These are phyloP conservation scores for Motacilla tschutschensis DNA, from an alignment of 2,113 vertebrate species.

Conservation along the genomic window DNA sequence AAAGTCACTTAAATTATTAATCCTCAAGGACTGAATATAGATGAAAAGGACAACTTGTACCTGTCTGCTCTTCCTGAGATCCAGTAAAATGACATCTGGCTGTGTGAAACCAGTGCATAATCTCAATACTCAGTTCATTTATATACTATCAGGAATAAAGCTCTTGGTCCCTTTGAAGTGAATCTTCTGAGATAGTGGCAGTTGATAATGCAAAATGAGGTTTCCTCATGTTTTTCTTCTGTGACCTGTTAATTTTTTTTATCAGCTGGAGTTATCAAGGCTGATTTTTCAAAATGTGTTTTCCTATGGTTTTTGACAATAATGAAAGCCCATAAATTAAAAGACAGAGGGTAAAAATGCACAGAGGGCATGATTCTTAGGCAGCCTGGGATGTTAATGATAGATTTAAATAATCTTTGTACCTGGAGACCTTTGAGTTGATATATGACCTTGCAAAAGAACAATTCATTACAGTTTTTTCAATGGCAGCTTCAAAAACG, in stretches of 20 bases:
- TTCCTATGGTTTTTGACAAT: conserved; percentile 13
- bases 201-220: conserved; percentile 41
- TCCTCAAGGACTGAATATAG: neutral
- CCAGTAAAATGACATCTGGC: neutral
- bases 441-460: conserved; percentile 25
- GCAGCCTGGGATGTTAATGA: neutral
- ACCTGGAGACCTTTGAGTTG: neutral
- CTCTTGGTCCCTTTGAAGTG: neutral
- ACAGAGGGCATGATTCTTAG: neutral
- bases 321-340: conserved; percentile 12
- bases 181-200: neutral
- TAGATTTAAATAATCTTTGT: conserved; percentile 25
- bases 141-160: neutral
- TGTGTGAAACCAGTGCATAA: neutral
- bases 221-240: neutral
- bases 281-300: neutral
- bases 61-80: conserved; percentile 4
- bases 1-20: neutral
- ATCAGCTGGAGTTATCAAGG: neutral
- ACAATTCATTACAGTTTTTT: conserved; percentile 14
- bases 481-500: conserved; percentile 21
- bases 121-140: conserved; percentile 6
- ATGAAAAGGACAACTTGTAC: neutral
- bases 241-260: neutral
- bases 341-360: neutral